Evolutionary conservation across 2,797 vertebrate species (phyloP), one percentile per base, ranked within the genome.

Genomic region (Sylvia borin): DNA sequence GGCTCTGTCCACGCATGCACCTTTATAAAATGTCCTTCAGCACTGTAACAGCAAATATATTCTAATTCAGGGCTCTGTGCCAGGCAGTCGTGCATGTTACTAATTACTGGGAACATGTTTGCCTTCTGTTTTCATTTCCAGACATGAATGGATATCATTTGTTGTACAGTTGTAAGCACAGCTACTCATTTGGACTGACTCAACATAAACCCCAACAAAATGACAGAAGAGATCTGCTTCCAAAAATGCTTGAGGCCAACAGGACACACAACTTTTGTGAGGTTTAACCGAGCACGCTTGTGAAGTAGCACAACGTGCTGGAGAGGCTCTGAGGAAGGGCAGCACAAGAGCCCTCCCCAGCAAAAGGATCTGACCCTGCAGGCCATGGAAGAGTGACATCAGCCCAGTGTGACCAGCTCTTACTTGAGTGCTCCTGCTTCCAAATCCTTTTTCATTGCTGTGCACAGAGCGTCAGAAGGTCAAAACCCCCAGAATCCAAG

Each of bases 41-140:
- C 89, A 72, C 45, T 47, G 14, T 29, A 92, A 80, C 22, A 79
- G 71, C 48, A 96, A 75, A 72, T 45, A 34, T 0, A 6, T 31
- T 80, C 65, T 58, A 81, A 62, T 61, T 84, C 70, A 78, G 55
- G 83, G 79, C 53, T 84, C 55, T 5, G 2, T 40, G 90, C 91
- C 90, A 93, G 73, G 77, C 72, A 79, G 48, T 83, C 43, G 3
- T 60, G 54, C 36, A 10, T 80, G 71, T 87, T 95, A 76, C n/a
- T 78, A 83, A 90, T 91, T 92, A 68, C 1, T 85, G 7, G 48
- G 81, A 91, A 96, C 74, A 68, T 2, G n/a, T 55, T 36, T 88
- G 78, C 81, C 74, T 95, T 74, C 74, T 91, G 83, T 72, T 94
- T 93, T 77, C 68, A 64, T 82, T 77, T 95, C 87, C 85, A 55